Evolutionary conservation across 2,888 invertebrate species (phyloP), one percentile per base, ranked within the genome.

Genomic region (Phrixothrix hirtus): DNA sequence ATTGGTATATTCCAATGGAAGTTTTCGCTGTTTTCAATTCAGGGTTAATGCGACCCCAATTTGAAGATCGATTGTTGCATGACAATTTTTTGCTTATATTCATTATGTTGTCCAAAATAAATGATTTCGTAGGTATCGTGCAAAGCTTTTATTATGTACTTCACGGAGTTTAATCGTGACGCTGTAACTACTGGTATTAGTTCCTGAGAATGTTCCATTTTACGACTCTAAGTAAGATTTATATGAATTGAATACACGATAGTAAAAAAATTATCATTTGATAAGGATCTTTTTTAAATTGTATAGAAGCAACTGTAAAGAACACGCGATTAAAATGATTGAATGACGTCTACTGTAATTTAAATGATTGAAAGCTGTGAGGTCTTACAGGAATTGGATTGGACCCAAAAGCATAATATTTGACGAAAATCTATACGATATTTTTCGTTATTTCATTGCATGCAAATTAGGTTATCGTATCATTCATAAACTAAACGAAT

Each of bases 31-130:
- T 44, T 35, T 44, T 44, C 32, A 44, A 44, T 26, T 44, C 36
- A 44, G 34, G 42, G 42, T 34, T 43, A 34, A 43, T 27, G 34
- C 25, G 42, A 43, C 32, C 34, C 32, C 34, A 43, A 43, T 43
- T 34, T 21, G 21, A 5, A 21, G 21, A 21, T 21, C 21, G 21
- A 21, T 21, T 7, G 21, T 21, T 21, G 21, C 21, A 21, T 21
- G 21, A 7, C 21, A 21, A 21, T 21, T 7, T 21, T 21, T 21
- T 21, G 7, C 21, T 5, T 21, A 3, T 21, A 7, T 21, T 21
- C 21, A 21, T 21, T 21, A 21, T 21, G 21, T 7, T 21, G 21
- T 21, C 21, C 21, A 21, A 21, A 21, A 21, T 21, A 21, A 21
- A 21, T 21, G 21, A 21, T 21, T 21, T 21, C 21, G 21, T 7